Conservation (phyloP, 2,113 vertebrate species). For the Myocastor coypus region DNA sequence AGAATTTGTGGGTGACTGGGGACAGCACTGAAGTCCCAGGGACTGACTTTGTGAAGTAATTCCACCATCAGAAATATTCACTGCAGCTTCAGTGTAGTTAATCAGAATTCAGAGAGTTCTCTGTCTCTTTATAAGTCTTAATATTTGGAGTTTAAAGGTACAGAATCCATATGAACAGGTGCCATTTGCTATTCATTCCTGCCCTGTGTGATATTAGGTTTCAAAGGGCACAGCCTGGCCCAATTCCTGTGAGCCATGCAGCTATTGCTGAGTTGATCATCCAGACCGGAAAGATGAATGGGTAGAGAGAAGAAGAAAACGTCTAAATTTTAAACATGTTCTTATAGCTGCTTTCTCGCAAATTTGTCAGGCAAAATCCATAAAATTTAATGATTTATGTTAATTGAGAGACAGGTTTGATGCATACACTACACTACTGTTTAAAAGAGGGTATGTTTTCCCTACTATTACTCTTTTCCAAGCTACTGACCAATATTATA, state of each 20-base stretch:
- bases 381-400: not conserved
- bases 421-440: not conserved
- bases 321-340: not conserved
- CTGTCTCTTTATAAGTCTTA: not conserved
- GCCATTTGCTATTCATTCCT: not conserved
- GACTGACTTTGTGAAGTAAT: constrained; percentile 12
- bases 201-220: not conserved
- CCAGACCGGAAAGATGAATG: not conserved
- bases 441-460: not conserved
- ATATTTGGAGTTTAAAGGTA: not conserved
- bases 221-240: not conserved
- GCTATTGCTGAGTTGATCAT: not conserved
- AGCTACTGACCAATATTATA: not conserved
- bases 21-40: not conserved
- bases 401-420: not conserved
- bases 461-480: not conserved
- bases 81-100: not conserved
- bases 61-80: not conserved
- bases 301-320: not conserved
- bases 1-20: constrained; percentile 40
- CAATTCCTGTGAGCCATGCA: not conserved
- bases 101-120: not conserved
- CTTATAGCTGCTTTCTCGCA: not conserved
- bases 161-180: not conserved
- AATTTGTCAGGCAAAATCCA: not conserved